Conservation (phyloP, 2,113 vertebrate genomes). For the Mastomys coucha region DNA sequence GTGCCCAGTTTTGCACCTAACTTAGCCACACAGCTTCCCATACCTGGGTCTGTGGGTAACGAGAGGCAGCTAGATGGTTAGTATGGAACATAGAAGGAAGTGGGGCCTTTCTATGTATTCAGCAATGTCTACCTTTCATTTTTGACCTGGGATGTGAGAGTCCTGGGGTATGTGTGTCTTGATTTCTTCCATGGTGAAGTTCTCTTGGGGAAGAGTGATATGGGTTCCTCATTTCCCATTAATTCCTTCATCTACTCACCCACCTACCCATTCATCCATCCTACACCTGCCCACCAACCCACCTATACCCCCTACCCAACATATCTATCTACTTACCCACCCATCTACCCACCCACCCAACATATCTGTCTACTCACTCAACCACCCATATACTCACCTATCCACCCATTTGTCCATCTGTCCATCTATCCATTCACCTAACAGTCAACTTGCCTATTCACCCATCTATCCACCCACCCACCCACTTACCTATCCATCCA, state of each 20-base stretch:
- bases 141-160: background rate
- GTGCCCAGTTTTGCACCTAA: background rate
- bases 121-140: background rate
- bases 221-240: background rate
- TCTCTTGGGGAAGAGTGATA: background rate
- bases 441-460: too few relatives aligned
- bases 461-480: background rate
- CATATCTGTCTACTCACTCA: too few relatives aligned
- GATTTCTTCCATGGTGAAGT: background rate
- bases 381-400: background rate
- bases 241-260: background rate
- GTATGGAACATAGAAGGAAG: background rate
- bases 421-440: background rate
- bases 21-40: background rate
- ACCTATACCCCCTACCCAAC: background rate
- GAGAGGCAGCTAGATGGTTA: rapidly evolving
- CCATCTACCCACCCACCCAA: too few relatives aligned
- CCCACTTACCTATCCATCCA: background rate
- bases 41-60: background rate
- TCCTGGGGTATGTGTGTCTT: background rate
- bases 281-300: background rate
- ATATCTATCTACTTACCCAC: background rate
- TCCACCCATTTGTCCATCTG: background rate
- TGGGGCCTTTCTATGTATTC: background rate
- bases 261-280: background rate